Conservation (phyloP, 2,888 invertebrate genomes). For the Euclidia mi region DNA sequence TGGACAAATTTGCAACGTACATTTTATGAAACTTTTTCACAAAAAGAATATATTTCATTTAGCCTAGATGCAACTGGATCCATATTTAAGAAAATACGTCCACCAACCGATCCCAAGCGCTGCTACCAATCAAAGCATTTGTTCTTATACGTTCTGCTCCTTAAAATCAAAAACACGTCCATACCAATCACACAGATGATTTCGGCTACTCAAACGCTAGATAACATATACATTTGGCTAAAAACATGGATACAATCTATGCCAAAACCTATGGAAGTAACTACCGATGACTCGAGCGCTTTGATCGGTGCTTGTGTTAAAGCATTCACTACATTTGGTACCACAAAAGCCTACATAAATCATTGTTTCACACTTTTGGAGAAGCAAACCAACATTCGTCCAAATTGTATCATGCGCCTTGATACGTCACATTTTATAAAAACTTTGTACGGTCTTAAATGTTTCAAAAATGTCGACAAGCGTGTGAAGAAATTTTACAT, state of each 20-base stretch:
- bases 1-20: slow-evolving; percentile 20
- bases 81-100: slow-evolving; percentile 23
- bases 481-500: slow-evolving; percentile 23
- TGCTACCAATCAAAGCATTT: slow-evolving; percentile 19
- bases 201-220: slow-evolving; percentile 18
- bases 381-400: too few species aligned
- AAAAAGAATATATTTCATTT: slow-evolving; percentile 14
- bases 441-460: slow-evolving; percentile 16
- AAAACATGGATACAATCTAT: slow-evolving; percentile 17
- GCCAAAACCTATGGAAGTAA: slow-evolving; percentile 17
- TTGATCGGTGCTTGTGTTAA: slow-evolving; percentile 26
- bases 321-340: slow-evolving; percentile 19
- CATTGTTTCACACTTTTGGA: slow-evolving; percentile 20
- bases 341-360: slow-evolving; percentile 15
- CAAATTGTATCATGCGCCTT: too few species aligned
- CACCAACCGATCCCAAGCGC: slow-evolving; percentile 15
- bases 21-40: slow-evolving; percentile 19
- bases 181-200: slow-evolving; percentile 18
- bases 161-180: slow-evolving; percentile 11
- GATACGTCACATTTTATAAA: slow-evolving; percentile 33
- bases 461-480: slow-evolving; percentile 23
- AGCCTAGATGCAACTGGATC: slow-evolving; percentile 22
- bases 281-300: slow-evolving; percentile 24
- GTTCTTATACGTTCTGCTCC: slow-evolving; percentile 18
- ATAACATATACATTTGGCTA: slow-evolving; percentile 19